phyloP scores from a whole-genome alignment of 2,113 vertebrate genomes.

The Rhegmatorhina hoffmannsi region DNA sequence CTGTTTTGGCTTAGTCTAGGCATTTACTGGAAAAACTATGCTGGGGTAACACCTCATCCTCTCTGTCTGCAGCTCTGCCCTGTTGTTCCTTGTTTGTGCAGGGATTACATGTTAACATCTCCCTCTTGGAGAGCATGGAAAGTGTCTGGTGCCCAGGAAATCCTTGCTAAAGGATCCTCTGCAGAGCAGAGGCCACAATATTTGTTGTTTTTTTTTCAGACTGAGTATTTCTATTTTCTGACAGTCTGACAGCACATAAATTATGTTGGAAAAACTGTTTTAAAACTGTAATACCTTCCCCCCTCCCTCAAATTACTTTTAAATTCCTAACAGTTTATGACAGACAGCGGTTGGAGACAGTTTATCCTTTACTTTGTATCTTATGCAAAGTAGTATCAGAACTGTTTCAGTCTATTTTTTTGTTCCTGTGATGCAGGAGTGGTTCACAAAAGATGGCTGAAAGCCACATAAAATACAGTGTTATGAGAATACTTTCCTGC shows the following conservation, averaged over 20 bases:
- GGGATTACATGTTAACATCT: not conserved
- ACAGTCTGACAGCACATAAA: not conserved
- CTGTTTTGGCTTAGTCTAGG: not conserved
- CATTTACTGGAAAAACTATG: not conserved
- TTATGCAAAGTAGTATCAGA: not conserved
- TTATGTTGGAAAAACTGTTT: not conserved
- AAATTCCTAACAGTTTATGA: not conserved
- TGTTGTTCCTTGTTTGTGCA: not conserved
- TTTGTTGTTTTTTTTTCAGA: not conserved
- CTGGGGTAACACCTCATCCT: not conserved
- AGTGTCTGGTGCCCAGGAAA: not conserved
- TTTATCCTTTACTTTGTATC: not conserved
- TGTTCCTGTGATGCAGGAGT: not conserved
- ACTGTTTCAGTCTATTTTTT: too few species aligned
- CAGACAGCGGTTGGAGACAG: not conserved
- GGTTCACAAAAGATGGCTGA: not conserved
- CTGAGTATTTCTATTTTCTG: not conserved
- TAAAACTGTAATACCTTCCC: not conserved
- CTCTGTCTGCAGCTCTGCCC: not conserved
- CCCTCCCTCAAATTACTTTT: not conserved
- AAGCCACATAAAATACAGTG: not conserved
- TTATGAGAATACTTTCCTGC: not conserved
- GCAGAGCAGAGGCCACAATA: not conserved
- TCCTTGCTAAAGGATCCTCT: not conserved
- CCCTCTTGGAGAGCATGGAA: not conserved